These are phyloP conservation scores for Leptarthrus brevirostris DNA, from an alignment of 2,888 invertebrate species.

Conservation along the genomic window DNA sequence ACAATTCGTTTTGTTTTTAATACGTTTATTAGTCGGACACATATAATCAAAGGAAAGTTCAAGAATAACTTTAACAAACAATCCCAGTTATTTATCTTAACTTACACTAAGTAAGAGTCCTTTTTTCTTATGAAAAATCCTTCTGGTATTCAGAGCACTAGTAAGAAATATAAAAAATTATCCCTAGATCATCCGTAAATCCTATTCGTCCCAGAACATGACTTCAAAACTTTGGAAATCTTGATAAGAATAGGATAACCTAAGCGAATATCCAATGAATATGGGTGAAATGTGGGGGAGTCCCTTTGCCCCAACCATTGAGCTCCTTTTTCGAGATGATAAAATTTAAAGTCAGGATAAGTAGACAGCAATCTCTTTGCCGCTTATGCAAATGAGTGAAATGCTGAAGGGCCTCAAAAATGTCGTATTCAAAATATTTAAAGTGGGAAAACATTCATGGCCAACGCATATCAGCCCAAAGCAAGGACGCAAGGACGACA, in stretches of 20 bases:
- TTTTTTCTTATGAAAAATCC: not conserved
- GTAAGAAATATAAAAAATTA: slow-evolving; percentile 1
- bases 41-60: not conserved
- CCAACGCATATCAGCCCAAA: not conserved
- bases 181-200: not conserved
- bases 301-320: not conserved
- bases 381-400: not conserved
- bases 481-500: not conserved
- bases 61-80: not conserved
- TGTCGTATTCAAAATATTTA: slow-evolving; percentile 1
- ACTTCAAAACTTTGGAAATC: not conserved
- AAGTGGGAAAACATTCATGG: slow-evolving; percentile 6
- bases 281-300: not conserved
- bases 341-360: slow-evolving; percentile 12
- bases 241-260: slow-evolving; percentile 4
- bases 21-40: too few relatives aligned
- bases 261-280: not conserved
- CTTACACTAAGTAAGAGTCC: not conserved
- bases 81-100: not conserved
- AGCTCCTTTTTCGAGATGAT: not conserved
- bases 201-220: slow-evolving; percentile 4
- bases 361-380: not conserved
- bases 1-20: too few relatives aligned
- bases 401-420: not conserved
- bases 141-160: not conserved